Evolutionary conservation across 2,888 invertebrate species (phyloP), one percentile per base, ranked within the genome.

Genomic region (Pachymerium ferrugineum): DNA sequence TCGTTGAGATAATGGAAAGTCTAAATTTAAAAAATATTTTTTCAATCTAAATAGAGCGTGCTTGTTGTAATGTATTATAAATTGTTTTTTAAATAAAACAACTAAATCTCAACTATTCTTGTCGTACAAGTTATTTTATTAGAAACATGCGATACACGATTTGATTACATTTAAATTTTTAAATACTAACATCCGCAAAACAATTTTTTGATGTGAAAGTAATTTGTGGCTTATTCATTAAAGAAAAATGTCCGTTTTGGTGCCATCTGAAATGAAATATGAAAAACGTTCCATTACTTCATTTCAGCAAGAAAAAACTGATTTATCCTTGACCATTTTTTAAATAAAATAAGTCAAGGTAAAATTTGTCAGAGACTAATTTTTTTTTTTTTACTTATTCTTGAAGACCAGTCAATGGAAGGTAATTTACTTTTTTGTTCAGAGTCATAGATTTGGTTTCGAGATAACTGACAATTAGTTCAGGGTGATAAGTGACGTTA

Each of bases 391-490:
- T n/a, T n/a, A n/a, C 28, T n/a, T 10, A 22, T 62, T 25, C 62
- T 62, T 62, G 25, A 62, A 62, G 62, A 62, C 62, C 62, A 62
- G 62, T 62, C 62, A 62, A 62, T 62, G n/a, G 62, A 62, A 62
- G 62, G 62, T 22, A 62, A 62, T 62, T 62, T 28, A 62, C 62
- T 28, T 62, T 62, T 62, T 54, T 54, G 10, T 19, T n/a, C 10
- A n/a, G 8, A 14, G 22, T 28, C 10, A 25, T 28, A 14, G 38
- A 38, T 0, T 62, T n/a, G 22, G 19, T 54, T 22, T 22, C 6
- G 47, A 19, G 28, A 25, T 1, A 6, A 12, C 14, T 2, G 62
- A 10, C 25, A 62, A 28, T 62, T 62, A 62, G 62, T 62, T 62
- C 62, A 62, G 25, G 62, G 62, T 22, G 28, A 62, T 25, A 14